Conservation (phyloP, 37 sponge, comb jelly and placozoan genomes). For the Eunapius fragilis region DNA sequence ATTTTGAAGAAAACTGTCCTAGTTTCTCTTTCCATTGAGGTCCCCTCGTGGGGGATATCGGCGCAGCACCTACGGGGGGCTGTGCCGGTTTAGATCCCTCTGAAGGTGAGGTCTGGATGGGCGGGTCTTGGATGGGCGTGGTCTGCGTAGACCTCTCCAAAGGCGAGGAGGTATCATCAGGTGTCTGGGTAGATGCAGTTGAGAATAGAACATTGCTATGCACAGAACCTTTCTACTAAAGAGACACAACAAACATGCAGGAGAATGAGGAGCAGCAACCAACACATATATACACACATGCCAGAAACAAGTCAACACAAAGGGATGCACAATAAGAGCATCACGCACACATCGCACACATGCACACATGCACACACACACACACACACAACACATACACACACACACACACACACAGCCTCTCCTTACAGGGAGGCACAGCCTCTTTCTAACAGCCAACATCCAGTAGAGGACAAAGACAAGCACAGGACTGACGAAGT, state of each 20-base stretch:
- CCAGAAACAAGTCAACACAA: no score
- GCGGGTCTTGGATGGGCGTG: no score
- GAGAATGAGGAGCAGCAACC: no score
- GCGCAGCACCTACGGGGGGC: background rate
- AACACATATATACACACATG: background rate
- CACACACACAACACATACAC: background rate
- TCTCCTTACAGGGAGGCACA: background rate
- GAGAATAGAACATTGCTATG: no score
- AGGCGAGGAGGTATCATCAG: no score
- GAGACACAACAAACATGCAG: conserved; percentile 23
- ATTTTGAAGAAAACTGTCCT: background rate
- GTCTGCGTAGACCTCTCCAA: no score
- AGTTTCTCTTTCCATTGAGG: no score
- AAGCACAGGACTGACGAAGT: conserved; percentile 47
- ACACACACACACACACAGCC: conserved; percentile 7
- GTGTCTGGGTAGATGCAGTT: no score
- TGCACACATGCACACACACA: conserved; percentile 22
- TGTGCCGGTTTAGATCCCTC: background rate
- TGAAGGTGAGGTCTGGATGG: background rate
- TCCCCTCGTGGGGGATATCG: no score
- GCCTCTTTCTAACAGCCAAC: conserved; percentile 41
- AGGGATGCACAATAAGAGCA: no score
- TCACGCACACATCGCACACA: no score
- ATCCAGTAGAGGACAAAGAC: conserved; percentile 54
- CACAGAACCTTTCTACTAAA: no score